A percentile compares a stretch with the other conserved stretches of the same genome.
Evolutionary conservation across 1,140 invertebrate genomes (phyloP).

Genomic region (Drosophila bocqueti): DNA sequence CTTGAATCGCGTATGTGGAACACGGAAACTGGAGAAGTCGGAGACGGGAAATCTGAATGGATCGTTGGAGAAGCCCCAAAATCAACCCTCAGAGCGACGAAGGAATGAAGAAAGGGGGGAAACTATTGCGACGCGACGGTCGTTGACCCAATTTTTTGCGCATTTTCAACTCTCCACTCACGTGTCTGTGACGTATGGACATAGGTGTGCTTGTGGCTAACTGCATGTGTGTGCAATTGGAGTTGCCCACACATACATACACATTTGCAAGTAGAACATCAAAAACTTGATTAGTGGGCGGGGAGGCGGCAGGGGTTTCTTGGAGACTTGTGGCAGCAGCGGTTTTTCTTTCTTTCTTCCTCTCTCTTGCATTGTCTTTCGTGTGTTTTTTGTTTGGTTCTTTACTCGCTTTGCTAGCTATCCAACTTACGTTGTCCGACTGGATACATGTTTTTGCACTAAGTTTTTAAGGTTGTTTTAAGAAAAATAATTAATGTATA

Average conservation of each 20-base stretch:
- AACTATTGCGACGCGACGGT: conserved; percentile 74
- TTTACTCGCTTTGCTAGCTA: conserved; percentile 33
- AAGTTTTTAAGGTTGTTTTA: conserved; percentile 64
- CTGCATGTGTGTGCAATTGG: conserved; percentile 8
- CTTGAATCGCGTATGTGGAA: conserved; percentile 31
- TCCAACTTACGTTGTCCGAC: conserved; percentile 87
- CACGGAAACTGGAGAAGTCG: conserved; percentile 4
- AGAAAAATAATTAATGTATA: conserved; percentile 73
- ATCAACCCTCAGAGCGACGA: conserved; percentile 27
- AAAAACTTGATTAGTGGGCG: conserved; percentile 46
- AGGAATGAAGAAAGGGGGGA: neutral
- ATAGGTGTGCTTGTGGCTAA: neutral
- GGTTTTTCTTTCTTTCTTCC: conserved; percentile 34
- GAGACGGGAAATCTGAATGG: conserved; percentile 13
- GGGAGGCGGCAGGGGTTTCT: neutral
- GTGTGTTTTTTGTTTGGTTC: conserved; percentile 18
- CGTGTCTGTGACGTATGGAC: conserved; percentile 36
- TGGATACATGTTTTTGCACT: conserved; percentile 86
- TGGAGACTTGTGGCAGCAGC: conserved; percentile 36
- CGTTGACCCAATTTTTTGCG: conserved; percentile 75
- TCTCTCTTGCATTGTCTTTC: conserved; percentile 21
- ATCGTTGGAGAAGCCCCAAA: conserved; percentile 21
- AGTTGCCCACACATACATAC: neutral
- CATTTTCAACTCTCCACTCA: conserved; percentile 52
- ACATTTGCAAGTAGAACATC: conserved; percentile 54